Evolutionary conservation across 2,113 vertebrate species (phyloP), one percentile per base, ranked within the genome.

Genomic region (Leptocoma aspasia): DNA sequence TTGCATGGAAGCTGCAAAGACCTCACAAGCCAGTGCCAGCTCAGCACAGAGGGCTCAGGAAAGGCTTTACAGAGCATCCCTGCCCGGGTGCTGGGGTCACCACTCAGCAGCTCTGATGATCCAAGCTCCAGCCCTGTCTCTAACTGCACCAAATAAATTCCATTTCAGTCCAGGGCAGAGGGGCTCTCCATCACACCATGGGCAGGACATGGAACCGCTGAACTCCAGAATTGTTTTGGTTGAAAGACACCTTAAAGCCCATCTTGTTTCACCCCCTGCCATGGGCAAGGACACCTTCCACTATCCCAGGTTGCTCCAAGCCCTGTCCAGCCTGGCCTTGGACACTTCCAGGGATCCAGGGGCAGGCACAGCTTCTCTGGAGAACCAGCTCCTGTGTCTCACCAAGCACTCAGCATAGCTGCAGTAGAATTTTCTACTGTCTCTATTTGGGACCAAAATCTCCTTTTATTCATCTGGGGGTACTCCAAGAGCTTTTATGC

Each of bases 321-420:
- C 23, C 28, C 53, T 2, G 1, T 30, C 60, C 20, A 47, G 0
- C 24, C 45, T 31, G n/a, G 6, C 70, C 30, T 47, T 27, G 70
- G 21, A 2, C 39, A 22, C 3, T 41, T 0, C 30, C 70, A 82
- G 54, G 63, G n/a, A 31, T 53, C 28, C 47, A 52, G 54, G n/a
- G 24, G 13, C 45, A 82, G 39, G 24, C 53, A 30, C 23, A 50
- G 68, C 44, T 72, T 0, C 37, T 13, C 60, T 10, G 33, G 15
- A 33, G 53, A 82, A 8, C 8, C 39, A n/a, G 9, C 28, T 35
- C 45, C 69, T 3, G 1, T 15, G n/a, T 19, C 45, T 22, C 10
- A 60, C 19, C n/a, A 52, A 30, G 54, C 6, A 1, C 42, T n/a
- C 18, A 0, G 49, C 2, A 3, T 0, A 11, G 9, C 0, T 18